These are phyloP conservation scores for Parthenolecanium corni DNA, from an alignment of 2,888 invertebrate species.

Conservation along the genomic window DNA sequence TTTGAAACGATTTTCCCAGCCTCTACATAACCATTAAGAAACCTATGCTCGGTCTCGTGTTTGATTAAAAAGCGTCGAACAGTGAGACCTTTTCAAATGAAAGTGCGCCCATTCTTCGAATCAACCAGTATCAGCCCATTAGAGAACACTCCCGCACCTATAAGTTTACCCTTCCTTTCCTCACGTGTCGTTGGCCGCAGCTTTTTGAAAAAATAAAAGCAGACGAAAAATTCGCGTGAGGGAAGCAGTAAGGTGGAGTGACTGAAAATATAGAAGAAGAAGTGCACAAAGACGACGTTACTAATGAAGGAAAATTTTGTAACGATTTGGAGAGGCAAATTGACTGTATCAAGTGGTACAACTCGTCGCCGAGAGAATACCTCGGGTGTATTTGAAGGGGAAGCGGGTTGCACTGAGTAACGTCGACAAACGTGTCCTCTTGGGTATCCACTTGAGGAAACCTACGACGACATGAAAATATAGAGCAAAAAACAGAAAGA, in stretches of 20 bases:
- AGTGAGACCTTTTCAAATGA: too few species aligned
- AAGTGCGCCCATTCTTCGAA: too few species aligned
- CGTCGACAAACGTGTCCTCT: neutral
- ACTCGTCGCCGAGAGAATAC: conserved; percentile 12
- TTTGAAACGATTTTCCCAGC: too few species aligned
- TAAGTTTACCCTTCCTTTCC: too few species aligned
- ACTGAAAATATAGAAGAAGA: neutral
- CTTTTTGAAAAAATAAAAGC: neutral
- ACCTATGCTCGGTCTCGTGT: too few species aligned
- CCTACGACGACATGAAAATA: neutral
- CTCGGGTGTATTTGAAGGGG: neutral
- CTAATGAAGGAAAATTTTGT: conserved; percentile 21
- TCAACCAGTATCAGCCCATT: too few species aligned
- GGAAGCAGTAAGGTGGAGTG: neutral
- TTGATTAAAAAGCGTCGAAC: too few species aligned
- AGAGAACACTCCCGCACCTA: too few species aligned
- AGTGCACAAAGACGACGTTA: neutral
- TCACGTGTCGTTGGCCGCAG: too few species aligned
- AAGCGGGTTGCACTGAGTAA: neutral
- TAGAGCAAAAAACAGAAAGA: neutral
- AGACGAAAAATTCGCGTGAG: neutral
- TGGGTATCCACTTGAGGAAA: neutral
- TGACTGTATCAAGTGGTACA: conserved; percentile 24
- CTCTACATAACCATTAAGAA: too few species aligned
- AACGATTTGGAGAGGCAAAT: conserved; percentile 25